A percentile compares a stretch with the other conserved stretches of the same genome.
These are phyloP conservation scores for Butorides virescens DNA, from an alignment of 2,113 vertebrate genomes.

Conservation along the genomic window DNA sequence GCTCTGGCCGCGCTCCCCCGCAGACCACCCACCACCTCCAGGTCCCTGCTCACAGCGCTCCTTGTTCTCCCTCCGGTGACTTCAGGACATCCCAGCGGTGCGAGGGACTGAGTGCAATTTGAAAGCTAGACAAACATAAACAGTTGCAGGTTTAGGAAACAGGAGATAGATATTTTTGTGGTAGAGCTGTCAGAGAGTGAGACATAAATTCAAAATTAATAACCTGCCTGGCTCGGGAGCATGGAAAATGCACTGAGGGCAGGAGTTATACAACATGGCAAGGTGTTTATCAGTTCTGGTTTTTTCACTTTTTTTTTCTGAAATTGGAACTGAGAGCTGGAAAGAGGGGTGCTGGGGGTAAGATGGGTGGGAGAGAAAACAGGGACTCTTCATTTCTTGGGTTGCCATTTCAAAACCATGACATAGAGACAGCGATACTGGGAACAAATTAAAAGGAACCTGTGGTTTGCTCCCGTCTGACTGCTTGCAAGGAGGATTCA, in stretches of 20 bases:
- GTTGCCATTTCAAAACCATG: not conserved
- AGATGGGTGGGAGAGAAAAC: not conserved
- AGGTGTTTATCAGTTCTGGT: not conserved
- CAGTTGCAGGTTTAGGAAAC: not conserved
- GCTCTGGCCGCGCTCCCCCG: not conserved
- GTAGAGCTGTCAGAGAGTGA: not conserved
- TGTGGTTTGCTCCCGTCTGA: not conserved
- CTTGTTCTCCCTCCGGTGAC: not conserved
- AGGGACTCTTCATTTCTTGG: not conserved
- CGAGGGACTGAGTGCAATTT: not conserved
- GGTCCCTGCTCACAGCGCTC: not conserved
- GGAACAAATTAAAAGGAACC: not conserved
- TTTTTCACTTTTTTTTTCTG: not conserved
- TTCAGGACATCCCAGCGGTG: rapidly evolving
- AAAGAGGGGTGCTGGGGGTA: not conserved
- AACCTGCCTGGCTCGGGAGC: not conserved
- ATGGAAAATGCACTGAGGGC: not conserved
- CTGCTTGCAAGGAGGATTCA: not conserved
- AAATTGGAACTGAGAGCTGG: not conserved
- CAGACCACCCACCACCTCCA: slow-evolving; percentile 6
- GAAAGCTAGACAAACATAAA: not conserved
- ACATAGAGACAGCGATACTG: rapidly evolving
- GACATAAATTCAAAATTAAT: not conserved
- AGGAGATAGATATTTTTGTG: not conserved
- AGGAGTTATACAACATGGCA: not conserved